Evolutionary conservation across 64 coral and sea anemone species (phyloP).

Genomic region (Orbicella faveolata): DNA sequence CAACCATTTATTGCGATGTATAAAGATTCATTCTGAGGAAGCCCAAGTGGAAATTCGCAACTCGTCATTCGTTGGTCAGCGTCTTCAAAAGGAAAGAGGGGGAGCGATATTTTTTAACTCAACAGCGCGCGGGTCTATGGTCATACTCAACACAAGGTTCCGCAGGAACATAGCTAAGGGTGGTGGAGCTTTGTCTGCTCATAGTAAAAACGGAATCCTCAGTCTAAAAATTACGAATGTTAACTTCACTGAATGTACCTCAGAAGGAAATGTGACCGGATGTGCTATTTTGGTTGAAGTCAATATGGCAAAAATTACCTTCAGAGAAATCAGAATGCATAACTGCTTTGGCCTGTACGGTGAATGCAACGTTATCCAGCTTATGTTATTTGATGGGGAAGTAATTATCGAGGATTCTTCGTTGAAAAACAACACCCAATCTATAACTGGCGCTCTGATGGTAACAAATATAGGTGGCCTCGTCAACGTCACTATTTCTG

Average conservation of each 20-base stretch:
- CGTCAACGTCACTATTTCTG: background rate
- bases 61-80: background rate
- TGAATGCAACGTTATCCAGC: background rate
- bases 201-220: background rate
- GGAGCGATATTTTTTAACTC: background rate
- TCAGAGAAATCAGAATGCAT: background rate
- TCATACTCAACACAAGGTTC: background rate
- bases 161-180: background rate
- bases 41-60: background rate
- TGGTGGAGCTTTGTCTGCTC: background rate
- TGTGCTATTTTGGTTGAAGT: background rate
- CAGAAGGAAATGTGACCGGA: background rate
- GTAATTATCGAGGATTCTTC: background rate
- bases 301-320: background rate
- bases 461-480: background rate
- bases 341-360: background rate
- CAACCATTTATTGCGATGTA: slow-evolving; percentile 4
- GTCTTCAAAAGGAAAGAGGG: background rate
- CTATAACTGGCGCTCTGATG: background rate
- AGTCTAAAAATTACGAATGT: background rate
- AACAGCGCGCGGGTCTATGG: background rate
- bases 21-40: background rate
- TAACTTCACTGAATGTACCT: background rate
- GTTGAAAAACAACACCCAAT: background rate
- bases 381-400: background rate